Percentiles rank a stretch among this genome's conserved stretches.
Evolutionary conservation across 2,888 invertebrate species (phyloP).

Genomic region (Hanleya hanleyi): DNA sequence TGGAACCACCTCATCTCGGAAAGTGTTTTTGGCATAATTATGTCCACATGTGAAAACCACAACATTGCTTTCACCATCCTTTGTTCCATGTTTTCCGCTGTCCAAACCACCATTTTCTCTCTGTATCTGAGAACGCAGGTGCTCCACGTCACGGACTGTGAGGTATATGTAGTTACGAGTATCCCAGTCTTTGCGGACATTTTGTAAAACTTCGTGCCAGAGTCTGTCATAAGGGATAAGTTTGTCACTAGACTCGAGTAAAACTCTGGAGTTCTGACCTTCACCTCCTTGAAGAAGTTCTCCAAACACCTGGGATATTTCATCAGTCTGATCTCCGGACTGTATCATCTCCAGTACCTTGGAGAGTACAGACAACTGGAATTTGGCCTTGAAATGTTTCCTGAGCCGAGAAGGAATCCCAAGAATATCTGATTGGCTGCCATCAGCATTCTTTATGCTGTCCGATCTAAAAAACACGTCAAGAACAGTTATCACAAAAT

Average conservation of each 20-base stretch:
- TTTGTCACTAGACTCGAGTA: conserved; percentile 23
- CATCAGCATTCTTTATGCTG: too few species aligned
- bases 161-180: conserved; percentile 51
- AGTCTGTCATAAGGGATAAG: conserved; percentile 52
- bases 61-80: conserved; percentile 17
- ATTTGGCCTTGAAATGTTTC: background rate
- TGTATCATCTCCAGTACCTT: background rate
- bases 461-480: too few species aligned
- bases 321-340: background rate
- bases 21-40: conserved; percentile 50
- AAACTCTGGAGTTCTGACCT: background rate
- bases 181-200: conserved; percentile 52
- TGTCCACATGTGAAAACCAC: conserved; percentile 67
- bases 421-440: background rate
- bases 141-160: conserved; percentile 56
- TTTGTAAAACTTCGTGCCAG: conserved; percentile 61
- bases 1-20: conserved; percentile 47
- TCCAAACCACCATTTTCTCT: background rate
- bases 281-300: background rate
- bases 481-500: background rate
- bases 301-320: background rate
- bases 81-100: background rate
- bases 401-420: background rate
- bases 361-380: background rate
- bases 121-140: conserved; percentile 28